Evolutionary conservation across 1,140 invertebrate genomes (phyloP), one percentile per base, ranked within the genome.

Genomic region (Saccostrea glomerata): DNA sequence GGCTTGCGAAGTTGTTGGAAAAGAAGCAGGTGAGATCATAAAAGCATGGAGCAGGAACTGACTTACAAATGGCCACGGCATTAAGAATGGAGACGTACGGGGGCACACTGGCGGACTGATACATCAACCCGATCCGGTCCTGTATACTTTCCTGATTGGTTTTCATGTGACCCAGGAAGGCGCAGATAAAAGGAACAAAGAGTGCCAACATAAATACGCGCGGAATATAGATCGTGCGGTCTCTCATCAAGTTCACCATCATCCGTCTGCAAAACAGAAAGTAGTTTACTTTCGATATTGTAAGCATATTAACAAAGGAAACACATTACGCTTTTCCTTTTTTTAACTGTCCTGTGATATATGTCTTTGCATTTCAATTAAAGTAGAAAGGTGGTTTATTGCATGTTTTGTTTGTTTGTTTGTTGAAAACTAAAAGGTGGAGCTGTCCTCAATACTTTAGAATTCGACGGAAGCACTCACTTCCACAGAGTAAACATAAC

Each of bases 101-200:
- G 4, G 92, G 91, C 4, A 92, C 91, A 86, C 90, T 91, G 6
- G 91, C 89, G 12, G 90, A 89, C 86, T 94, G 93, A 87, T 93
- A 94, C 40, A 94, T 73, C 4, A 93, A 25, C 0, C 93, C 93
- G 4, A 91, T 90, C 63, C 92, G 82, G 87, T 93, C 92, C 89
- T 93, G 93, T 11, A 94, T 88, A 82, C 92, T 92, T 15, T 90
- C 87, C 86, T 93, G 92, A 60, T 91, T 92, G 36, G 88, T 85
- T 5, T 91, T 84, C 70, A 94, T 83, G 30, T 89, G 90, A 0
- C 93, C 93, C 13, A 94, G 90, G 86, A 94, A 94, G 12, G 93
- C 85, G 17, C 92, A 86, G 56, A 94, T 92, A 87, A 94, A 93
- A 1, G 90, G 91, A 0, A 93, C 92, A 83, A 93, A 93, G n/a